Evolutionary conservation across 2,797 vertebrate species (phyloP).

Genomic region (Delichon dasypus): DNA sequence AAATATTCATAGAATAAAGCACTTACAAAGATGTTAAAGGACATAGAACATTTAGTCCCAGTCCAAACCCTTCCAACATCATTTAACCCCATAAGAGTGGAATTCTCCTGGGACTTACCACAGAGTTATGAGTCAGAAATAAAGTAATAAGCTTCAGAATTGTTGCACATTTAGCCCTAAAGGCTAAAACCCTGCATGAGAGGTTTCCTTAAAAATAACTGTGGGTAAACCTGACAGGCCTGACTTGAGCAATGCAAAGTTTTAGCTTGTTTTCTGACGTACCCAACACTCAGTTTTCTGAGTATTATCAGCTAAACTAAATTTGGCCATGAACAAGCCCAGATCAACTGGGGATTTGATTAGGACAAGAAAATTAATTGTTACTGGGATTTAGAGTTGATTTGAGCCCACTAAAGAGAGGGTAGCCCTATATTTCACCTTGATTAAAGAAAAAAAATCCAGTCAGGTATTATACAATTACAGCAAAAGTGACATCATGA

Average conservation of each 20-base stretch:
- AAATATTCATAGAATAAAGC: slow-evolving; percentile 26
- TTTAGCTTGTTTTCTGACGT: background rate
- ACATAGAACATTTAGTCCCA: background rate
- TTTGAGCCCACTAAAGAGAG: slow-evolving; percentile 6
- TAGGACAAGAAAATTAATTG: slow-evolving; percentile 54
- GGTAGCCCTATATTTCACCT: slow-evolving; percentile 38
- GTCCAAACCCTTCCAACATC: background rate
- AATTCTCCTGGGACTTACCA: background rate
- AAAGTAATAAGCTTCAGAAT: background rate
- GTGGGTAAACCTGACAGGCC: background rate
- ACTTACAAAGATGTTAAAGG: slow-evolving; percentile 7
- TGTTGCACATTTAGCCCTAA: background rate
- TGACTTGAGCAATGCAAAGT: background rate
- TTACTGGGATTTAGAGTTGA: slow-evolving; percentile 23
- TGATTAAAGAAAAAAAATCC: slow-evolving; percentile 30
- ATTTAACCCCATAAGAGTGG: background rate
- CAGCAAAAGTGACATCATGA: slow-evolving; percentile 42
- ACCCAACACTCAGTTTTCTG: background rate
- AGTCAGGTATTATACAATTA: slow-evolving; percentile 46
- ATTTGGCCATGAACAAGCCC: background rate
- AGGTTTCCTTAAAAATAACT: background rate
- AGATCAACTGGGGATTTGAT: background rate
- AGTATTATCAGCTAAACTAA: background rate
- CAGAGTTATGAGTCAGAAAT: background rate
- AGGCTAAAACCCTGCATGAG: background rate